Conservation (phyloP, 2,113 vertebrate species). For the Shinisaurus crocodilurus region DNA sequence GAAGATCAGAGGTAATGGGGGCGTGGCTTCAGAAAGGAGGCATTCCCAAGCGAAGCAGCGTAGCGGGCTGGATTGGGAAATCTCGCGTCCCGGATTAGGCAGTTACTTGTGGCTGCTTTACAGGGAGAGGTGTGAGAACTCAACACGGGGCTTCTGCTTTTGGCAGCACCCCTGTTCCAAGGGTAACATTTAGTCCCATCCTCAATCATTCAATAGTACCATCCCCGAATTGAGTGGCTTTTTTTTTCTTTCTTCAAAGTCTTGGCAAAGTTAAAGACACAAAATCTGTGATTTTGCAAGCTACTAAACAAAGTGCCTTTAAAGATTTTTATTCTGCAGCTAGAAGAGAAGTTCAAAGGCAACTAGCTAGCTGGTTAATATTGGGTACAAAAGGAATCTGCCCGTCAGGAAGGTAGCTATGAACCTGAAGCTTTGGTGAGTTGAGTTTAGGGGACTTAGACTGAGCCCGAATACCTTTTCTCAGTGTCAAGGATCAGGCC, state of each 20-base stretch:
- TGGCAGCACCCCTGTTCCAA: not conserved
- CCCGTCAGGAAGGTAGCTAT: not conserved
- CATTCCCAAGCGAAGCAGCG: too few relatives aligned
- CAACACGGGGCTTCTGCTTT: not conserved
- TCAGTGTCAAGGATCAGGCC: not conserved
- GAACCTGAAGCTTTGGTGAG: not conserved
- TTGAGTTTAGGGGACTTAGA: not conserved
- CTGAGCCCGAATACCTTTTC: not conserved
- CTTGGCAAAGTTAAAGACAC: not conserved
- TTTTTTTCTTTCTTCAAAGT: not conserved
- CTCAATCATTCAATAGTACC: not conserved
- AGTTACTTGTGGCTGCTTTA: not conserved
- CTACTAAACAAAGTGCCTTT: not conserved
- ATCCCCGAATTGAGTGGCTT: not conserved
- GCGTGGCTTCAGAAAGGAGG: too few relatives aligned
- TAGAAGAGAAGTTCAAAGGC: not conserved
- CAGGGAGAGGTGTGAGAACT: not conserved
- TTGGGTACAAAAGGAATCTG: not conserved
- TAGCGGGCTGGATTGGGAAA: not conserved
- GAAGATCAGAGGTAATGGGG: too few relatives aligned
- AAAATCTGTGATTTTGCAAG: not conserved
- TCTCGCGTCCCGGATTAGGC: too few relatives aligned
- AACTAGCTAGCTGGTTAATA: not conserved
- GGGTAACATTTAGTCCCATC: not conserved
- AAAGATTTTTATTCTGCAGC: not conserved